Conservation (phyloP, 2,888 invertebrate species). For the Pogonocherus hispidulus region DNA sequence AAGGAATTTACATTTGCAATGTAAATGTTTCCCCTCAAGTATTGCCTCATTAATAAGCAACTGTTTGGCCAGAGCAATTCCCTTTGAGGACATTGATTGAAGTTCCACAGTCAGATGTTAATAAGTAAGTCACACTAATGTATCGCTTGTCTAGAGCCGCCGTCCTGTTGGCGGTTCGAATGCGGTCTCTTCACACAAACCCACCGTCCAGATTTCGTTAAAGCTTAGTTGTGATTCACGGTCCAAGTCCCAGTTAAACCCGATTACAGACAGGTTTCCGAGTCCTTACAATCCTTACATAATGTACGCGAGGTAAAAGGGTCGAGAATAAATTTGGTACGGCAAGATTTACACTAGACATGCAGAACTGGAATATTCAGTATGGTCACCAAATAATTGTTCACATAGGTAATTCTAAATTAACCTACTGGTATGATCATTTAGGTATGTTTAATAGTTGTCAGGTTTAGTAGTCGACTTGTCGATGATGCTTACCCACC, state of each 20-base stretch:
- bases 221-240: slow-evolving; percentile 57
- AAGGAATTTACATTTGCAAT: slow-evolving; percentile 40
- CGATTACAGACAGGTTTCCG: slow-evolving; percentile 54
- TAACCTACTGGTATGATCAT: too few species aligned
- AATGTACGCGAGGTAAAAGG: slow-evolving; percentile 58
- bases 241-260: slow-evolving; percentile 53
- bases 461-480: too few species aligned
- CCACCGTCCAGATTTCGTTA: slow-evolving; percentile 52
- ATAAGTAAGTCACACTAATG: slow-evolving; percentile 57
- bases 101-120: slow-evolving; percentile 54
- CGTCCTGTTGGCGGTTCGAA: slow-evolving; percentile 42
- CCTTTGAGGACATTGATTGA: slow-evolving; percentile 56
- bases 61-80: slow-evolving; percentile 54
- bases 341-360: slow-evolving; percentile 18
- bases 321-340: slow-evolving; percentile 41
- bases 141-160: slow-evolving; percentile 50
- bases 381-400: background rate
- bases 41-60: slow-evolving; percentile 48
- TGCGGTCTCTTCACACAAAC: slow-evolving; percentile 49
- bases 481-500: too few species aligned
- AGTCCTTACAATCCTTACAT: slow-evolving; percentile 51
- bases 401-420: too few species aligned
- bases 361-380: background rate
- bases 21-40: slow-evolving; percentile 46
- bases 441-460: too few species aligned